A percentile compares a stretch with the other conserved stretches of the same genome.
Conservation (phyloP, 2,888 invertebrate species). For the Exephanes ischioxanthus region DNA sequence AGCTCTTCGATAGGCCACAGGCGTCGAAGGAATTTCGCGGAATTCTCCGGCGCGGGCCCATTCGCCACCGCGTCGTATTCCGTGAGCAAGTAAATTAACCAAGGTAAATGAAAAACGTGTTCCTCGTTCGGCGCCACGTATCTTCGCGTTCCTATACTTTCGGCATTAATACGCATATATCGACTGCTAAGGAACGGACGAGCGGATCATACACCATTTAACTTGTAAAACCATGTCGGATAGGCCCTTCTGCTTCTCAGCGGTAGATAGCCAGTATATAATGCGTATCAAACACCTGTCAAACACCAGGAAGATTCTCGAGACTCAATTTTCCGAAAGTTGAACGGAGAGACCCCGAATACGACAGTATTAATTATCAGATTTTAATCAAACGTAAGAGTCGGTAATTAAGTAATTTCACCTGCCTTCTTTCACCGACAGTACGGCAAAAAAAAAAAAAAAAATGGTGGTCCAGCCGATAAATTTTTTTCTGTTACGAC, state of each 20-base stretch:
- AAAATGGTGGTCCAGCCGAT: background rate
- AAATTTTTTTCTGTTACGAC: background rate
- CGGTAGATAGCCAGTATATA: background rate
- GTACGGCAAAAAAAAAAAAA: background rate
- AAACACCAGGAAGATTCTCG: background rate
- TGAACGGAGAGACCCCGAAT: constrained; percentile 28
- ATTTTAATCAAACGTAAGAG: constrained; percentile 43
- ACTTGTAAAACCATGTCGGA: background rate
- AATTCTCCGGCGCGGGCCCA: constrained; percentile 21
- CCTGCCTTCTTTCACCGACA: constrained; percentile 45
- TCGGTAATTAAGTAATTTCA: constrained; percentile 64
- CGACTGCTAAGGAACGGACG: background rate
- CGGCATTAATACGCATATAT: background rate
- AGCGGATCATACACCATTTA: background rate
- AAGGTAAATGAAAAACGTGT: constrained; percentile 67
- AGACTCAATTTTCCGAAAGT: constrained; percentile 29
- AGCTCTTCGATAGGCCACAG: constrained; percentile 66
- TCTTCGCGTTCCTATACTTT: constrained; percentile 50
- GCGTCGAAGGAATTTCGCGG: constrained; percentile 68
- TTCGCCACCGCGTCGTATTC: constrained; percentile 17
- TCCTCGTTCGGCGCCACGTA: constrained; percentile 57
- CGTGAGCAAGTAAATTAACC: constrained; percentile 62
- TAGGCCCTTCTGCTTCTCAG: background rate
- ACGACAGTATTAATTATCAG: constrained; percentile 43
- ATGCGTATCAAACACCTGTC: background rate